phyloP scores from a whole-genome alignment of 2,888 invertebrate genomes.

The Dusona sp. region DNA sequence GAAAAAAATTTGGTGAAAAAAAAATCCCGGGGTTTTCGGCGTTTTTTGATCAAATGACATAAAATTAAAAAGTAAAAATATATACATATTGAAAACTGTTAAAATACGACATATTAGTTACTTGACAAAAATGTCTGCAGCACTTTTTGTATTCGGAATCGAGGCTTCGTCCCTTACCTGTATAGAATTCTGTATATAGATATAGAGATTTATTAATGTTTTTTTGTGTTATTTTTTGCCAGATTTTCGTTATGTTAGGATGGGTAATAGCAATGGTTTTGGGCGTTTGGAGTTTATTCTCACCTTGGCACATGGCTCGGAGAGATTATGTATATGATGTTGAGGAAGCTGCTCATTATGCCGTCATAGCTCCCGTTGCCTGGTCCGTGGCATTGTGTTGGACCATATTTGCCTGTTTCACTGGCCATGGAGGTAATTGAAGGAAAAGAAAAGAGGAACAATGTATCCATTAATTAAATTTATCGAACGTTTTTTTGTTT shows the following conservation, averaged over 20 bases:
- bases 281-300: conserved; percentile 87
- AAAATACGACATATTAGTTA: no score
- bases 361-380: conserved; percentile 88
- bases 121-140: no score
- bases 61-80: no score
- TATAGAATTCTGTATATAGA: background rate
- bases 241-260: conserved; percentile 85
- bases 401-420: conserved; percentile 88
- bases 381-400: conserved; percentile 88
- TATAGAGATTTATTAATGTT: background rate
- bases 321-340: conserved; percentile 87
- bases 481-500: background rate
- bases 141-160: no score
- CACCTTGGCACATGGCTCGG: conserved; percentile 87
- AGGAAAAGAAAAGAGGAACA: background rate
- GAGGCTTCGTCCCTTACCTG: no score
- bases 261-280: conserved; percentile 86
- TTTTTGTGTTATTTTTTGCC: background rate
- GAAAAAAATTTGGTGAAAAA: no score
- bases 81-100: no score
- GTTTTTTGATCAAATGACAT: no score
- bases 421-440: conserved; percentile 85
- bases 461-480: background rate
- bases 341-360: conserved; percentile 88
- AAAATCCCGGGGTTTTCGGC: no score